phyloP scores from a whole-genome alignment of 2,888 invertebrate genomes.

The Abscondita cerata region DNA sequence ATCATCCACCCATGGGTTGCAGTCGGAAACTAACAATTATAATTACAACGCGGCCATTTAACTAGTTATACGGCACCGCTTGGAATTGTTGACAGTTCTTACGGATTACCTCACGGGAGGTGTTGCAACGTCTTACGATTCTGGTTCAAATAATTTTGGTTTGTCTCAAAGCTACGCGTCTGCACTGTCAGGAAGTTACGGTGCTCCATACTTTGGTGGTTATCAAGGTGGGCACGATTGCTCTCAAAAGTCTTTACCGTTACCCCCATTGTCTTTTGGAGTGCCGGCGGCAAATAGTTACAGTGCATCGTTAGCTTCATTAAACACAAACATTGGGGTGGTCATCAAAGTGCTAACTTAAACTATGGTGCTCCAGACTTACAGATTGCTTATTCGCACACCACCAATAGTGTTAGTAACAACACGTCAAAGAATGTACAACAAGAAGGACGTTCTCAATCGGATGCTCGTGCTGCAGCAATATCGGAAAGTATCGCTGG shows the following conservation, averaged over 20 bases:
- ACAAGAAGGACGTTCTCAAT: slow-evolving; percentile 30
- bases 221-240: slow-evolving; percentile 49
- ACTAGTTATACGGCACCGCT: slow-evolving; percentile 64
- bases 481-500: slow-evolving; percentile 53
- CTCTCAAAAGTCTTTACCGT: slow-evolving; percentile 50
- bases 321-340: slow-evolving; percentile 62
- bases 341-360: slow-evolving; percentile 54
- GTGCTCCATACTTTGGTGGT: slow-evolving; percentile 18
- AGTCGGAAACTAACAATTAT: slow-evolving; percentile 36
- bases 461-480: slow-evolving; percentile 51
- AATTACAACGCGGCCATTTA: slow-evolving; percentile 57
- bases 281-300: slow-evolving; percentile 63
- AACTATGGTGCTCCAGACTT: slow-evolving; percentile 52
- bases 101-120: slow-evolving; percentile 57
- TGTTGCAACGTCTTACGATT: background rate
- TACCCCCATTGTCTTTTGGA: slow-evolving; percentile 52
- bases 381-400: slow-evolving; percentile 54
- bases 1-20: slow-evolving; percentile 44
- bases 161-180: slow-evolving; percentile 11
- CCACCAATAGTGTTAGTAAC: slow-evolving; percentile 40
- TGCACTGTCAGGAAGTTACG: slow-evolving; percentile 16
- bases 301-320: slow-evolving; percentile 62
- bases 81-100: slow-evolving; percentile 62
- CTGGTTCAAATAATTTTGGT: background rate
- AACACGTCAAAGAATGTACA: slow-evolving; percentile 41